phyloP scores from a whole-genome alignment of 2,113 vertebrate species.

The Seriola dumerili region DNA sequence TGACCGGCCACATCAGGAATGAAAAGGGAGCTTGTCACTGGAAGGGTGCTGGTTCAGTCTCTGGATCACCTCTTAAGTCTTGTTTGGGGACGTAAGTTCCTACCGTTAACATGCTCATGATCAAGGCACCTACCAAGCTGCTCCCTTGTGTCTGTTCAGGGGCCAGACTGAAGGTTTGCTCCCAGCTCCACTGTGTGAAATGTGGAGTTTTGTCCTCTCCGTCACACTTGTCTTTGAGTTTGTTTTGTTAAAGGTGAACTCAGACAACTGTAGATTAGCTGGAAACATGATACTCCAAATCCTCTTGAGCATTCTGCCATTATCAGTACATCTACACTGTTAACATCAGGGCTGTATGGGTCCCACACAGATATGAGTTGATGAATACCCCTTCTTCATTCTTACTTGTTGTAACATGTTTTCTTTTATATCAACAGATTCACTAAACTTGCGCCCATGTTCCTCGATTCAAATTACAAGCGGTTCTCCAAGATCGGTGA shows the following conservation, averaged over 20 bases:
- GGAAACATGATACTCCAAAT: conserved; percentile 59
- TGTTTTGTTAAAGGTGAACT: conserved; percentile 48
- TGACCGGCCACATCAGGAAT: no score
- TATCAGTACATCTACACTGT: conserved; percentile 32
- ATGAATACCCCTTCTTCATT: conserved; percentile 13
- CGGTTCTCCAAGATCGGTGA: conserved; percentile 62
- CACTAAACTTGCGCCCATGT: conserved; percentile 75
- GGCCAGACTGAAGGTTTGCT: background rate
- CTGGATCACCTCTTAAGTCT: background rate
- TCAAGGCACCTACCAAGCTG: background rate
- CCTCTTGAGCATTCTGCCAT: conserved; percentile 46
- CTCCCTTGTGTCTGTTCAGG: no score
- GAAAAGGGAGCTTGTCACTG: background rate
- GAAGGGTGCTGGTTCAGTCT: background rate
- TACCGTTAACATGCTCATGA: background rate
- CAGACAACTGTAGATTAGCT: conserved; percentile 45
- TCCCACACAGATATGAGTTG: background rate
- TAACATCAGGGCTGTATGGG: conserved; percentile 28
- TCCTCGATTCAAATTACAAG: conserved; percentile 78
- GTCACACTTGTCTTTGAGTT: conserved; percentile 12
- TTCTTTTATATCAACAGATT: conserved; percentile 68
- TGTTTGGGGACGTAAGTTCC: no score
- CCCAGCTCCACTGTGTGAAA: background rate
- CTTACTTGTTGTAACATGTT: conserved; percentile 38
- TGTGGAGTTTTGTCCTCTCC: conserved; percentile 9